Conservation (phyloP, 2,888 invertebrate genomes). For the Ophion ellenae region DNA sequence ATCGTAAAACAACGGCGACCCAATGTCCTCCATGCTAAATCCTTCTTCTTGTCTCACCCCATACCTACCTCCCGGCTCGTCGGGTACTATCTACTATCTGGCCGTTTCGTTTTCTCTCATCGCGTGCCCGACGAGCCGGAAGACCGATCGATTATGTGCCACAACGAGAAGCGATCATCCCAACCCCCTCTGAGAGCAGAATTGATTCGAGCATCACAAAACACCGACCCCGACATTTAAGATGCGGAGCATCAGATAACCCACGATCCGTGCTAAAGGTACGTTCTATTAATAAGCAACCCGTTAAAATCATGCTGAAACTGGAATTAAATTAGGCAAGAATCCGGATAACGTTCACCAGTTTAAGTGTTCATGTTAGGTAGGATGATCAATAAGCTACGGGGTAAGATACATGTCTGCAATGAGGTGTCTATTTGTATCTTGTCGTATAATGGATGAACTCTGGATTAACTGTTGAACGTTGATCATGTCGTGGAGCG, state of each 20-base stretch:
- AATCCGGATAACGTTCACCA: background rate
- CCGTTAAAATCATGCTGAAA: background rate
- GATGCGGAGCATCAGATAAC: conserved; percentile 8
- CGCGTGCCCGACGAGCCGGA: conserved; percentile 48
- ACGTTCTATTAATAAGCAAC: background rate
- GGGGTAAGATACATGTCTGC: background rate
- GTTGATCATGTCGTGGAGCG: no score
- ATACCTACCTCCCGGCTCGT: background rate
- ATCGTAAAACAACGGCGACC: conserved; percentile 56
- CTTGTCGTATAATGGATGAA: no score
- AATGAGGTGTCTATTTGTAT: no score
- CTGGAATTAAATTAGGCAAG: background rate
- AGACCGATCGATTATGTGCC: conserved; percentile 56
- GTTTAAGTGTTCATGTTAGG: background rate
- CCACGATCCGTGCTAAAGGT: background rate
- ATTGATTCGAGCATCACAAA: conserved; percentile 55
- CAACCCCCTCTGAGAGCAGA: conserved; percentile 9
- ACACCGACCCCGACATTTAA: conserved; percentile 19
- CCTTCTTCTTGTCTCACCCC: conserved; percentile 13
- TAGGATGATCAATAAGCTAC: background rate
- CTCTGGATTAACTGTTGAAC: no score
- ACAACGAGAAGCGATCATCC: conserved; percentile 40
- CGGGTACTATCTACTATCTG: conserved; percentile 19
- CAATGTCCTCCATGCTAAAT: conserved; percentile 27
- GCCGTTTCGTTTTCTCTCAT: conserved; percentile 45